These are phyloP conservation scores for Macquaria australasica DNA, from an alignment of 2,113 vertebrate genomes.

Conservation along the genomic window DNA sequence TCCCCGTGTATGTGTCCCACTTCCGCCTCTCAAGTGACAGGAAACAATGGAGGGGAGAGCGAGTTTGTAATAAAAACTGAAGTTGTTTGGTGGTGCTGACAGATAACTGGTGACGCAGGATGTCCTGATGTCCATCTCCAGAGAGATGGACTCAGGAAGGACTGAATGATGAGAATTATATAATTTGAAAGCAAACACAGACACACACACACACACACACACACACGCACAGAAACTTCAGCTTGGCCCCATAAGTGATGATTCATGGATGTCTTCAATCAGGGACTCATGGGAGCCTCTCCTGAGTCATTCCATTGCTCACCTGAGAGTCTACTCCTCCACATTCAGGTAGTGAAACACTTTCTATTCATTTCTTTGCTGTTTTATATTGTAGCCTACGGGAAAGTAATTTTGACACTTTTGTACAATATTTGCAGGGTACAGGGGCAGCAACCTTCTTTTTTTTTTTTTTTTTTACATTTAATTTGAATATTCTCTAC, in stretches of 20 bases:
- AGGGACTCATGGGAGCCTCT: constrained; percentile 27
- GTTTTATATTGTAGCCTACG: constrained; percentile 9
- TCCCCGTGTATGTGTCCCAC: constrained; percentile 59
- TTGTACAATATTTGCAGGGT: not conserved
- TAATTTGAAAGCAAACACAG: not conserved
- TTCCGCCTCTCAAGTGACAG: constrained; percentile 52
- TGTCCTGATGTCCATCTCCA: constrained; percentile 45
- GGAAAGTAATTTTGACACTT: constrained; percentile 10
- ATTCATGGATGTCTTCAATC: constrained; percentile 48
- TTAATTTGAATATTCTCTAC: constrained; percentile 16
- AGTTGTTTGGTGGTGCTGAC: constrained; percentile 48
- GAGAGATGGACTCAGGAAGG: constrained; percentile 28
- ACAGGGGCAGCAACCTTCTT: not conserved
- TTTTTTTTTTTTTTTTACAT: not conserved
- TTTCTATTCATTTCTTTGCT: constrained; percentile 36
- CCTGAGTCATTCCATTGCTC: constrained; percentile 37
- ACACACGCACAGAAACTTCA: not conserved
- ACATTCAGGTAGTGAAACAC: constrained; percentile 19
- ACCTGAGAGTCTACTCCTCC: constrained; percentile 32
- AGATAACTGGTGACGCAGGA: constrained; percentile 52
- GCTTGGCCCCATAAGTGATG: constrained; percentile 30
- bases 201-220: not conserved
- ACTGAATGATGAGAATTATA: constrained; percentile 33
- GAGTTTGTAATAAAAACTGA: constrained; percentile 44
- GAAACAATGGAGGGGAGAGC: constrained; percentile 20